Evolutionary conservation across 30 jellyfish, hydroid and myxozoan species (phyloP), one percentile per base, ranked within the genome.

Genomic region (Chrysaora quinquecirrha): DNA sequence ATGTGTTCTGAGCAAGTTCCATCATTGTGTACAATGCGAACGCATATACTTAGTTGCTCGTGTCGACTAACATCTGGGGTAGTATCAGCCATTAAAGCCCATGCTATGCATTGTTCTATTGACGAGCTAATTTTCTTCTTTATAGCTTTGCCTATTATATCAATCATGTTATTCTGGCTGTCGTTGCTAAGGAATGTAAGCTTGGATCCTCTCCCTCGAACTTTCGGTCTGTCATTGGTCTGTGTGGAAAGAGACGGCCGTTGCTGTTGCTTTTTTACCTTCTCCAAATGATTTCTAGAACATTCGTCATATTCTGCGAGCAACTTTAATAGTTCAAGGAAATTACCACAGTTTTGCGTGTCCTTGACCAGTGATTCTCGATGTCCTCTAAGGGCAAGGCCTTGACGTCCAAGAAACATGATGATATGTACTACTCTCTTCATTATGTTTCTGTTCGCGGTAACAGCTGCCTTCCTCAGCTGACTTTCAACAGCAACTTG

Each of bases 21-120:
- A 64, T 22, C 68, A 20, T 32, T 60, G 62, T 60, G 52, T n/a
- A 78, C 80, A 28, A 78, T 30, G 38, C 80, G 69, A 24, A 78
- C 70, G 50, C 89, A 78, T 16, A 78, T 60, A 54, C 80, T 78
- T 21, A 78, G 70, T 25, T 78, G 89, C 50, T 78, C 89, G 16
- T 78, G 80, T 21, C 47, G 34, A 14, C 71, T 64, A 21, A 78
- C 75, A 30, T 78, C 89, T 56, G 89, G 89, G 14, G 76, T 49
- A 1, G 86, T 73, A 50, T 73, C 76, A 9, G 77, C 86, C 18
- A 38, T 49, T 27, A 73, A 60, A 21, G 80, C 80, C 89, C 80
- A 62, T 62, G 80, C 91, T 54, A 66, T 48, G 71, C 84, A 24
- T 20, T 52, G 67, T 2, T 29, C 20, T 4, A 68, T 35, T 30